phyloP scores from a whole-genome alignment of 2,888 invertebrate species.

The Isoperla grammatica region DNA sequence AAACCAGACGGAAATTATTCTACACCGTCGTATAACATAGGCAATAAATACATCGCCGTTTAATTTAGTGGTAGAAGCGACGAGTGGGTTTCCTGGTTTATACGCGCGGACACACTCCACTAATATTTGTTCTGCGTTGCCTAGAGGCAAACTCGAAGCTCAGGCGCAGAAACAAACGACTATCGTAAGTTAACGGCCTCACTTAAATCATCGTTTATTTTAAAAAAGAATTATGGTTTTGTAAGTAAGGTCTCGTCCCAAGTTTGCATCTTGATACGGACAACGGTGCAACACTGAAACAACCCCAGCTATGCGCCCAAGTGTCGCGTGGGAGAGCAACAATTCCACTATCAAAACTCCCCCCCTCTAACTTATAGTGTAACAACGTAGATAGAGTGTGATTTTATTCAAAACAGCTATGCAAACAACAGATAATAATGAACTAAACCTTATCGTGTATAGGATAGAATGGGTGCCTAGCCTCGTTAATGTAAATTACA shows the following conservation, averaged over 20 bases:
- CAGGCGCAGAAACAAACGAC: slow-evolving; percentile 8
- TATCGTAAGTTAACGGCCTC: slow-evolving; percentile 14
- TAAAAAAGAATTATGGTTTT: slow-evolving; percentile 8
- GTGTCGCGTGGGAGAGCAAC: no score
- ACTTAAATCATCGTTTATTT: slow-evolving; percentile 18
- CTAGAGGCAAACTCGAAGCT: slow-evolving; percentile 5
- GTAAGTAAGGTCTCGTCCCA: slow-evolving; percentile 5
- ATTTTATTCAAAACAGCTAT: no score
- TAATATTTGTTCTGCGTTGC: slow-evolving; percentile 21
- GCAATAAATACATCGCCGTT: slow-evolving; percentile 2
- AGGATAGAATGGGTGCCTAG: no score
- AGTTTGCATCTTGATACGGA: not conserved
- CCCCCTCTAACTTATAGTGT: not conserved
- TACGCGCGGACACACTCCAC: slow-evolving; percentile 24
- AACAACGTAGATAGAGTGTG: no score
- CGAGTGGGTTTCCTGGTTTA: not conserved
- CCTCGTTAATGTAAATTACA: no score
- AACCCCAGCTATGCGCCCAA: not conserved
- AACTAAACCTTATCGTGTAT: no score
- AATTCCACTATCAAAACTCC: slow-evolving; percentile 7
- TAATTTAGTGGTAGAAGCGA: not conserved
- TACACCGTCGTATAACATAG: not conserved
- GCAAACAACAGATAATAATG: no score
- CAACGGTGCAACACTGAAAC: not conserved
- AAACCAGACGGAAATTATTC: slow-evolving; percentile 8